These are phyloP conservation scores for Varanus komodoensis DNA, from an alignment of 2,113 vertebrate genomes.

Conservation along the genomic window DNA sequence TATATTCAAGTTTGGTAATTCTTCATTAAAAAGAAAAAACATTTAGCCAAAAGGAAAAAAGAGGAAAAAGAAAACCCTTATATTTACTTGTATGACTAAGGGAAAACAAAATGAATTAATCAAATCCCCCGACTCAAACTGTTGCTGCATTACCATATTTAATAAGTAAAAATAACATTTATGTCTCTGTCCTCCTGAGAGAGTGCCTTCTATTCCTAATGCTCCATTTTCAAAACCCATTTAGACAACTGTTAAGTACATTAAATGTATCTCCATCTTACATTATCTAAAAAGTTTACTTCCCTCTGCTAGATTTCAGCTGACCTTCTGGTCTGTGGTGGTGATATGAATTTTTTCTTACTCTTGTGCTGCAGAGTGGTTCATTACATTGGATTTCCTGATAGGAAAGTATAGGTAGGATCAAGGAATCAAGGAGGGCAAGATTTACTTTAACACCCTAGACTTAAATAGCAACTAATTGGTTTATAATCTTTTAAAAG, in stretches of 20 bases:
- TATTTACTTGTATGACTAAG: neutral
- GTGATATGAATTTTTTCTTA: conserved; percentile 12
- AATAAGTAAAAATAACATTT: neutral
- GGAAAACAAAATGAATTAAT: neutral
- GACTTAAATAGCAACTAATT: neutral
- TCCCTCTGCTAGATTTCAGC: conserved; percentile 8
- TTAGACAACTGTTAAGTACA: conserved; percentile 30
- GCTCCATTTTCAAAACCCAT: conserved; percentile 4
- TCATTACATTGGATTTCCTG: neutral
- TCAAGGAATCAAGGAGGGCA: neutral
- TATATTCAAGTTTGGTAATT: neutral
- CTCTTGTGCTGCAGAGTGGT: neutral
- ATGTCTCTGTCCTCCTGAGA: neutral
- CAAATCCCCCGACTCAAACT: neutral
- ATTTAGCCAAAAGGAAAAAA: too few relatives aligned
- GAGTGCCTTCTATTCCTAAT: conserved; percentile 1
- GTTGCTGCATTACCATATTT: neutral
- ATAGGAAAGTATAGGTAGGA: conserved; percentile 17
- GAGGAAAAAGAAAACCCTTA: neutral
- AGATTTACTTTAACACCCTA: neutral
- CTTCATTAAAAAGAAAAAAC: too few relatives aligned
- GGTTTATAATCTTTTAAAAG: neutral
- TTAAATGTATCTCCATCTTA: neutral
- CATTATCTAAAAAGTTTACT: neutral
- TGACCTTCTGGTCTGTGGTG: conserved; percentile 15